Evolutionary conservation across 2,113 vertebrate species (phyloP).

Genomic region (Pachycephala philippinensis): DNA sequence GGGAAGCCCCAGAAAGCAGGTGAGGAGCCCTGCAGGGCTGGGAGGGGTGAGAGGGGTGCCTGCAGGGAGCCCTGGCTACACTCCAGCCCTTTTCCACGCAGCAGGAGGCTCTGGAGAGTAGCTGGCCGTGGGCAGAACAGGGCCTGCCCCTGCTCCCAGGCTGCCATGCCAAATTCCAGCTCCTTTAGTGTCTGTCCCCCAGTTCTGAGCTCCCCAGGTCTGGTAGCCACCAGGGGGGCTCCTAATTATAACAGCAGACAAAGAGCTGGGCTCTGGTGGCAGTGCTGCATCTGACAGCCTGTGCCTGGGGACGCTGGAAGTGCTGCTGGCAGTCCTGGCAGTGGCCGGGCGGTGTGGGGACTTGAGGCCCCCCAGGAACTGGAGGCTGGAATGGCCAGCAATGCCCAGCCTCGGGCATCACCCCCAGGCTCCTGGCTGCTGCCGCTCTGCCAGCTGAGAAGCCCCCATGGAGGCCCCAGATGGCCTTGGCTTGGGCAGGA

Average conservation of each 20-base stretch:
- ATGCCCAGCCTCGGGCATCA: neutral
- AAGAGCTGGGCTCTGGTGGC: neutral
- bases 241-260: neutral
- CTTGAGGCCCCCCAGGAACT: neutral
- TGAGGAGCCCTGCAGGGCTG: neutral
- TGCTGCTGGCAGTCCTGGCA: neutral
- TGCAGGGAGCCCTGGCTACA: accelerated
- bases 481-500: neutral
- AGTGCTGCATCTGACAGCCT: neutral
- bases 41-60: neutral
- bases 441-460: neutral
- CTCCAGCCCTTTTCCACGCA: neutral
- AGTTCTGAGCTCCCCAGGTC: neutral
- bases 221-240: accelerated
- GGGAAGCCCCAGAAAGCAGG: neutral
- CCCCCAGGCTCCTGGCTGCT: neutral
- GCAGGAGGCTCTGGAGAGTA: neutral
- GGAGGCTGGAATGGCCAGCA: neutral
- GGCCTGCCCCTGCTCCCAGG: neutral
- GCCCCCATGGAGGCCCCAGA: neutral
- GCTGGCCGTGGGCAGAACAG: neutral
- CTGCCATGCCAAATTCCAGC: neutral
- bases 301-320: neutral
- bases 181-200: neutral
- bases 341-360: neutral